Percentiles rank a stretch among this genome's conserved stretches.
phyloP scores from a whole-genome alignment of 2,888 invertebrate genomes.

The Lamellibrachia satsuma region DNA sequence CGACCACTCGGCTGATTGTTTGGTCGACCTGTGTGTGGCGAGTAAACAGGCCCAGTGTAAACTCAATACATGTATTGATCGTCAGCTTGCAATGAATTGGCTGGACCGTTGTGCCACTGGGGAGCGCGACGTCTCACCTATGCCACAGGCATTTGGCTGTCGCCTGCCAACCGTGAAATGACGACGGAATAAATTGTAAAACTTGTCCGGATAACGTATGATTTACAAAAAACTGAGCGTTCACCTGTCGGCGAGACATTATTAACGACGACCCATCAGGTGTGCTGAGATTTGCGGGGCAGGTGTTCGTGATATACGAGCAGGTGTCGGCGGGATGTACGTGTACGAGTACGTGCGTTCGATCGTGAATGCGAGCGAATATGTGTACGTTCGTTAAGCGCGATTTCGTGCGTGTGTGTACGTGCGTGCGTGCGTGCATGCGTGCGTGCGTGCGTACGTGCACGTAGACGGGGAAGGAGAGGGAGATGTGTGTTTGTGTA shows the following conservation, averaged over 20 bases:
- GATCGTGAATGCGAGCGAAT: too few species aligned
- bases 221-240: neutral
- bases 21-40: neutral
- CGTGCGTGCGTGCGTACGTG: too few species aligned
- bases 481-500: too few species aligned
- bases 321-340: neutral
- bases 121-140: neutral
- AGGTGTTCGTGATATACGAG: neutral
- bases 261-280: neutral
- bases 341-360: neutral
- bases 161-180: neutral
- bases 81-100: neutral
- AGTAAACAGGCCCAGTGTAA: neutral
- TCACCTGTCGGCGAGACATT: neutral
- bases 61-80: neutral
- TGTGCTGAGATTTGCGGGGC: neutral
- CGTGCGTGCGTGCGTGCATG: neutral
- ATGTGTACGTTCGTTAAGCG: too few species aligned
- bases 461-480: too few species aligned
- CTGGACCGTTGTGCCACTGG: neutral
- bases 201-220: neutral
- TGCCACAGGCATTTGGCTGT: neutral
- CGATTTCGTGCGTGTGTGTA: too few species aligned
- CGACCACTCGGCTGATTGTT: neutral
- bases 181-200: neutral